These are phyloP conservation scores for Heterocephalus glaber DNA, from an alignment of 2,113 vertebrate genomes.

Conservation along the genomic window DNA sequence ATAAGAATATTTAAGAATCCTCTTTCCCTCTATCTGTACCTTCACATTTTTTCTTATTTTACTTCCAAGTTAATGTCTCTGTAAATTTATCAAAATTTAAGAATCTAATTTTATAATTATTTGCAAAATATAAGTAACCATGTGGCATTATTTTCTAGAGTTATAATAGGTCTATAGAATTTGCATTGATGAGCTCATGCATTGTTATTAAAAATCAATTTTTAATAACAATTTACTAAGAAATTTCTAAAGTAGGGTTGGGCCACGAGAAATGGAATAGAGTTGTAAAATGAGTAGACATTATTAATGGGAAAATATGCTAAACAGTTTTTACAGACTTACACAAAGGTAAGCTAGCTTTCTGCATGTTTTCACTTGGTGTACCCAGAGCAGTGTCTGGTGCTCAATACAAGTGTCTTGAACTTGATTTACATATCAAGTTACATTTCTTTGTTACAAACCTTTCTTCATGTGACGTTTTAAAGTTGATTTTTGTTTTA, in stretches of 20 bases:
- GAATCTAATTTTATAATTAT: background rate
- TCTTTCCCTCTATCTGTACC: background rate
- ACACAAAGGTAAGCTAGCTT: background rate
- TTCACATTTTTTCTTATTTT: background rate
- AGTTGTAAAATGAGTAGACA: background rate
- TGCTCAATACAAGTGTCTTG: background rate
- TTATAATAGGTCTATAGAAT: background rate
- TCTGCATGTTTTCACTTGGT: background rate
- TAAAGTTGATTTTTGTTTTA: background rate
- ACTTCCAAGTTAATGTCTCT: background rate
- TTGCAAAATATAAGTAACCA: background rate
- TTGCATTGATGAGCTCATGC: background rate
- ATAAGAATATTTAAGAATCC: background rate
- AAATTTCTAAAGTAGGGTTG: background rate
- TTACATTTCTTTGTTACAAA: background rate
- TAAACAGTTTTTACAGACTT: background rate
- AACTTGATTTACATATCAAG: background rate
- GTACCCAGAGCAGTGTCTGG: background rate
- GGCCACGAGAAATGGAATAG: background rate
- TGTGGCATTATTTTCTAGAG: background rate
- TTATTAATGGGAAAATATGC: background rate
- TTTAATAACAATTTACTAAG: background rate
- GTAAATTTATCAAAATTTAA: background rate
- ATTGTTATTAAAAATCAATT: background rate
- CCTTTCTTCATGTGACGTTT: background rate